These are phyloP conservation scores for Hydrozoanthus gracilis DNA, from an alignment of 92 coral and sea anemone species.

Conservation along the genomic window DNA sequence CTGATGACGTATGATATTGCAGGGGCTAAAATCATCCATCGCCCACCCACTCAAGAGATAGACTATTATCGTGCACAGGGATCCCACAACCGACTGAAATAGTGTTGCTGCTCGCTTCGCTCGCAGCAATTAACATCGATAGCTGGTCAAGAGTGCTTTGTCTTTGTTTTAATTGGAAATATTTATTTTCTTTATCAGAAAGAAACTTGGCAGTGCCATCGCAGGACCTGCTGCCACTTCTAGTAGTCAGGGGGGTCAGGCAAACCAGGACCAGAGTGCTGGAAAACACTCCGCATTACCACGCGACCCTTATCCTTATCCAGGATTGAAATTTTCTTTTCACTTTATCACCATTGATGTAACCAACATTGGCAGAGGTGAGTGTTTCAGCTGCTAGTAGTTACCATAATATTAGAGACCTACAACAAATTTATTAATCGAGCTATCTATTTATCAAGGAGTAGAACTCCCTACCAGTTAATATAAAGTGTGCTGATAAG, in stretches of 20 bases:
- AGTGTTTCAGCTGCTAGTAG: constrained; percentile 9
- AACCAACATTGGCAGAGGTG: constrained; percentile 82
- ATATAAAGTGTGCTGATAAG: too few relatives aligned
- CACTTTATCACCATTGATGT: constrained; percentile 83
- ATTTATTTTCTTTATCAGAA: constrained; percentile 50
- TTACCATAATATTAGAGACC: not conserved
- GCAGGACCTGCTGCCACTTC: constrained; percentile 84
- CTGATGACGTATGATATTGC: too few relatives aligned
- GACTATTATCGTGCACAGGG: too few relatives aligned
- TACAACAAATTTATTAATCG: not conserved
- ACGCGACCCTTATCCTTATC: constrained; percentile 74
- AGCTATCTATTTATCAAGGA: too few relatives aligned
- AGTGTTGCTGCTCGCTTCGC: too few relatives aligned
- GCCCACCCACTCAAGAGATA: too few relatives aligned
- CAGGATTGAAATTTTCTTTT: constrained; percentile 74
- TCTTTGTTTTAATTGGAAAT: not conserved
- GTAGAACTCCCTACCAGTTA: too few relatives aligned
- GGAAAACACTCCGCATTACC: constrained; percentile 88
- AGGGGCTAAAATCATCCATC: too few relatives aligned
- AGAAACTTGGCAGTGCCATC: constrained; percentile 94
- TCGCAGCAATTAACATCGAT: too few relatives aligned
- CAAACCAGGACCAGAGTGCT: constrained; percentile 50
- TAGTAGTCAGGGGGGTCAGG: constrained; percentile 49
- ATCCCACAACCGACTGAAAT: too few relatives aligned
- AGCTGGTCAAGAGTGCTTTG: too few relatives aligned